phyloP scores from a whole-genome alignment of 2,797 vertebrate species.

The Pelodytes ibericus region DNA sequence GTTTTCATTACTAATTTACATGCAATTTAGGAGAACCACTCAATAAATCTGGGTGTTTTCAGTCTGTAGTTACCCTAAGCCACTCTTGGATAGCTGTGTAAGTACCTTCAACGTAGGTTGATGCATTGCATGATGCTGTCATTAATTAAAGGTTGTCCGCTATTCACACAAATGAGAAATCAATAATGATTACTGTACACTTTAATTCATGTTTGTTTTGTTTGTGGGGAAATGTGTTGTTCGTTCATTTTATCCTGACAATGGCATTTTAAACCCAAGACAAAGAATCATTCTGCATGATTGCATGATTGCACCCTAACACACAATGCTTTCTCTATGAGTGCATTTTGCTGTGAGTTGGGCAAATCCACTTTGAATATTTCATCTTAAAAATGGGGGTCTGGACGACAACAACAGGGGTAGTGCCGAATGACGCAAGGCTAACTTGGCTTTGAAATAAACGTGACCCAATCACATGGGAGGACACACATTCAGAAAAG shows the following conservation, averaged over 20 bases:
- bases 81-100: not conserved
- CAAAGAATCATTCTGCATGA: constrained; percentile 61
- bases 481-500: no score
- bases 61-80: no score
- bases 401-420: no score
- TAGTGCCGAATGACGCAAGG: no score
- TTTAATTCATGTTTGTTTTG: constrained; percentile 57
- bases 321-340: not conserved
- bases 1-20: no score
- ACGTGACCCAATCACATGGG: no score
- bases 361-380: no score
- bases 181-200: constrained; percentile 57
- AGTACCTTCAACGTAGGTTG: constrained; percentile 1
- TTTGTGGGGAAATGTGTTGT: constrained; percentile 64
- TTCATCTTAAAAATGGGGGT: no score
- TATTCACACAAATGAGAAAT: constrained; percentile 48
- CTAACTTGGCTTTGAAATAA: no score
- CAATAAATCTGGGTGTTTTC: no score
- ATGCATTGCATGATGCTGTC: constrained; percentile 30
- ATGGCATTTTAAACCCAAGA: constrained; percentile 61
- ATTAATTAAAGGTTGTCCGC: constrained; percentile 37
- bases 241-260: constrained; percentile 65
- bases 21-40: no score
- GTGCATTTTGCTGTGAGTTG: not conserved
- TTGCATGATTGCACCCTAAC: constrained; percentile 38